phyloP scores from a whole-genome alignment of 2,888 invertebrate genomes.

The Tineola bisselliella region DNA sequence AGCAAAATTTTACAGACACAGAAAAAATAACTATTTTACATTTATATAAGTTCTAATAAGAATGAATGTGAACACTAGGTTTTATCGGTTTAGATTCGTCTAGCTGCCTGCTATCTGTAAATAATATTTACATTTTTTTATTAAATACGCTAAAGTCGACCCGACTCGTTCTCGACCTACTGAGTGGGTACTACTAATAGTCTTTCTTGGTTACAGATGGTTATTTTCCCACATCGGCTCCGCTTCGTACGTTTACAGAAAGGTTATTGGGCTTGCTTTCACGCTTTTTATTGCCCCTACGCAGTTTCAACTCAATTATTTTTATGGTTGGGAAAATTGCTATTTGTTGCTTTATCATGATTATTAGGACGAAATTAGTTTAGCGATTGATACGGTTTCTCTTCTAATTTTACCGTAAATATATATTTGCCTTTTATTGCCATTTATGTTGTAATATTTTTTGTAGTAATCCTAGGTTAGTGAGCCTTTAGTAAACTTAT shows the following conservation, averaged over 20 bases:
- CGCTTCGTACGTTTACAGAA: conserved; percentile 33
- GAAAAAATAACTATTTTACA: too few species aligned
- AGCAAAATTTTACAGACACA: too few species aligned
- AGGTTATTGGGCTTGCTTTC: conserved; percentile 65
- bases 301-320: conserved; percentile 68
- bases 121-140: too few species aligned
- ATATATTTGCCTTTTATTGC: conserved; percentile 21
- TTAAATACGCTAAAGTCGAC: too few species aligned
- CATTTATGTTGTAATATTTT: conserved; percentile 18
- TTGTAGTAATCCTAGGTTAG: too few species aligned
- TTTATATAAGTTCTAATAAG: too few species aligned
- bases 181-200: conserved; percentile 35
- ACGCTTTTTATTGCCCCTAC: conserved; percentile 66
- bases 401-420: conserved; percentile 21
- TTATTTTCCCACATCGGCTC: conserved; percentile 44
- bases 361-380: conserved; percentile 62
- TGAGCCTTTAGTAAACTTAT: too few species aligned
- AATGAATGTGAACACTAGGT: too few species aligned
- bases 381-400: conserved; percentile 49
- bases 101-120: too few species aligned
- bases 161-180: too few species aligned
- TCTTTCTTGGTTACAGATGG: conserved; percentile 53
- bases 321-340: conserved; percentile 65
- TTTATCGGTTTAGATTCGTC: too few species aligned
- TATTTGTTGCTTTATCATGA: conserved; percentile 66